phyloP scores from a whole-genome alignment of 2,797 vertebrate genomes.

The Xiphorhynchus erythropygius region DNA sequence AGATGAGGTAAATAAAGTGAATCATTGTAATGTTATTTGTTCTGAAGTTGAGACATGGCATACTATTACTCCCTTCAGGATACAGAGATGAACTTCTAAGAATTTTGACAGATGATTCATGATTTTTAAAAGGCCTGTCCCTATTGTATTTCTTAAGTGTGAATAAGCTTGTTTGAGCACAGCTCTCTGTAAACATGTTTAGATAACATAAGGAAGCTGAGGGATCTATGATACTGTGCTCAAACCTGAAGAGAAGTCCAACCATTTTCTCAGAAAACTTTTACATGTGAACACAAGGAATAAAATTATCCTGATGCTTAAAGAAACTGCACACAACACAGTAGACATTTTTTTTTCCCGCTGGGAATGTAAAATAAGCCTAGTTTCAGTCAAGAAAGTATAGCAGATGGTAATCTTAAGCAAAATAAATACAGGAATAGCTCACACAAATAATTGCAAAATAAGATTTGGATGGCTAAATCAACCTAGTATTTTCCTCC shows the following conservation, averaged over 20 bases:
- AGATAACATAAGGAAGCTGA: neutral
- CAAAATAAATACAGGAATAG: neutral
- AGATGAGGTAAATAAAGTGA: neutral
- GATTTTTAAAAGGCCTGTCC: neutral
- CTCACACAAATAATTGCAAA: neutral
- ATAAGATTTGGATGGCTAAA: neutral
- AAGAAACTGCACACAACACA: neutral
- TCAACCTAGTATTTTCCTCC: neutral
- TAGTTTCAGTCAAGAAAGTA: neutral
- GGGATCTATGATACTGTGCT: neutral
- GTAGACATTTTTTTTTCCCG: accelerated
- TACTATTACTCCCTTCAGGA: neutral
- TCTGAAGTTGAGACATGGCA: neutral
- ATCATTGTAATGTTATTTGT: neutral
- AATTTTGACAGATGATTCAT: neutral
- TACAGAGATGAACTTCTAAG: neutral
- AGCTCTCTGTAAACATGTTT: neutral
- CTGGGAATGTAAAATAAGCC: neutral
- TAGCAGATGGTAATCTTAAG: neutral
- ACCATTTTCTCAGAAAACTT: neutral
- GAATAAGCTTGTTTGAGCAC: neutral
- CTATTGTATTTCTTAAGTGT: neutral
- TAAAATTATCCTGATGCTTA: neutral
- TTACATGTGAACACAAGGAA: neutral
- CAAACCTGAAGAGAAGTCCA: neutral